These are phyloP conservation scores for Lycia hirtaria DNA, from an alignment of 2,888 invertebrate genomes.

Conservation along the genomic window DNA sequence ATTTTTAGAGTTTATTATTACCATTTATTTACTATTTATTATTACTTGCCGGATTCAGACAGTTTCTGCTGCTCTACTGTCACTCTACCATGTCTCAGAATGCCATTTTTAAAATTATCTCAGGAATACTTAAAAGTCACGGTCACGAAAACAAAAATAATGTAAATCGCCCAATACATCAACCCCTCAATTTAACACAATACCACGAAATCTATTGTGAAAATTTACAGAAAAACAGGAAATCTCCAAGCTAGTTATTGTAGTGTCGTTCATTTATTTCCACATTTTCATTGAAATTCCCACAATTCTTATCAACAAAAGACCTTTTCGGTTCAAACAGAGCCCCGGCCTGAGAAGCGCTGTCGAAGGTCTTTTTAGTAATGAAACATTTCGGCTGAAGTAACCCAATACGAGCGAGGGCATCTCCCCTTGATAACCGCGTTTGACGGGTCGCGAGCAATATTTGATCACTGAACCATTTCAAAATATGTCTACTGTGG, in stretches of 20 bases:
- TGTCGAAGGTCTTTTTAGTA: slow-evolving; percentile 16
- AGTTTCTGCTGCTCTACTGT: too few relatives aligned
- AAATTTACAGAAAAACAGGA: background rate
- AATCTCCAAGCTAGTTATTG: background rate
- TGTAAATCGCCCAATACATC: background rate
- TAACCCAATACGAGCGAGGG: slow-evolving; percentile 14
- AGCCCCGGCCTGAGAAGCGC: slow-evolving; percentile 13
- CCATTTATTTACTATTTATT: too few relatives aligned
- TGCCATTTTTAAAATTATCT: too few relatives aligned
- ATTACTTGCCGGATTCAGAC: too few relatives aligned
- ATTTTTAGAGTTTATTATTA: too few relatives aligned
- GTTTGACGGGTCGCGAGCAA: slow-evolving; percentile 18
- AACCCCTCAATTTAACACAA: background rate
- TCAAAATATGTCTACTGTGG: slow-evolving; percentile 17
- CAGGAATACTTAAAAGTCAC: too few relatives aligned
- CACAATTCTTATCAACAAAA: slow-evolving; percentile 11
- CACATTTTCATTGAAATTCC: background rate
- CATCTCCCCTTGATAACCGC: slow-evolving; percentile 15
- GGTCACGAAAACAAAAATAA: too few relatives aligned
- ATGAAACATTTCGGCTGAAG: slow-evolving; percentile 19
- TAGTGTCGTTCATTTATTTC: slow-evolving; percentile 6
- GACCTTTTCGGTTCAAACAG: slow-evolving; percentile 12
- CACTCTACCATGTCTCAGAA: too few relatives aligned
- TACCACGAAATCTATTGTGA: background rate
- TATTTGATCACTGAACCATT: slow-evolving; percentile 21